Evolutionary conservation across 37 sponge, comb jelly and placozoan species (phyloP).

Genomic region (Aphrocallistes beatrix): DNA sequence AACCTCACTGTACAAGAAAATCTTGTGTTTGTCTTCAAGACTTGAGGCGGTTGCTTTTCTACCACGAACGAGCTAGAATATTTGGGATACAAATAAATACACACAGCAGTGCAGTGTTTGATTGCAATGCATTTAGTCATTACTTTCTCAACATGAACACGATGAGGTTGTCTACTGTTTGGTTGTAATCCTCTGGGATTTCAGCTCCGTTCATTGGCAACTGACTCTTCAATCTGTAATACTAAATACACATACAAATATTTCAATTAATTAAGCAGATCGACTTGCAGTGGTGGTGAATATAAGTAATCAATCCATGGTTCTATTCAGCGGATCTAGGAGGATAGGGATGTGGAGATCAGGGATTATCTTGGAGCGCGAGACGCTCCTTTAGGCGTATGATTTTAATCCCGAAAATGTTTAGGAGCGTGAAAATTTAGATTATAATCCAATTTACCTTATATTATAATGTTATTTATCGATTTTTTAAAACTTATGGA

Average conservation of each 20-base stretch:
- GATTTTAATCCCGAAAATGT: no score
- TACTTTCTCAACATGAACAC: not conserved
- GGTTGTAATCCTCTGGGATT: constrained; percentile 5
- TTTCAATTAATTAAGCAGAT: no score
- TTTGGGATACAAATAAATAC: not conserved
- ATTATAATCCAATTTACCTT: no score
- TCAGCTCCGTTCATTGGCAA: constrained; percentile 6
- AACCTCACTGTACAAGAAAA: constrained; percentile 73
- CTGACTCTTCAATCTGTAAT: constrained; percentile 16
- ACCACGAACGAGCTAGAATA: constrained; percentile 71
- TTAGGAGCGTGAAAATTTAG: no score
- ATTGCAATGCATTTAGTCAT: not conserved
- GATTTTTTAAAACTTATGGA: no score
- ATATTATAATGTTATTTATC: no score
- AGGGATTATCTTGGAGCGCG: no score
- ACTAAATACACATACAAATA: not conserved
- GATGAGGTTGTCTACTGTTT: constrained; percentile 2
- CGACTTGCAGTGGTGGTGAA: no score
- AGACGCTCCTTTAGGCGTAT: no score
- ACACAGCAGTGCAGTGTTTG: not conserved
- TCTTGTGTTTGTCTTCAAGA: constrained; percentile 81
- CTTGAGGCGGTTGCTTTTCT: constrained; percentile 96
- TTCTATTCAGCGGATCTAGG: no score
- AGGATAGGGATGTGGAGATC: no score
- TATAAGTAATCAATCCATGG: no score